Evolutionary conservation across 2,113 vertebrate genomes (phyloP).

Genomic region (Propithecus coquereli): DNA sequence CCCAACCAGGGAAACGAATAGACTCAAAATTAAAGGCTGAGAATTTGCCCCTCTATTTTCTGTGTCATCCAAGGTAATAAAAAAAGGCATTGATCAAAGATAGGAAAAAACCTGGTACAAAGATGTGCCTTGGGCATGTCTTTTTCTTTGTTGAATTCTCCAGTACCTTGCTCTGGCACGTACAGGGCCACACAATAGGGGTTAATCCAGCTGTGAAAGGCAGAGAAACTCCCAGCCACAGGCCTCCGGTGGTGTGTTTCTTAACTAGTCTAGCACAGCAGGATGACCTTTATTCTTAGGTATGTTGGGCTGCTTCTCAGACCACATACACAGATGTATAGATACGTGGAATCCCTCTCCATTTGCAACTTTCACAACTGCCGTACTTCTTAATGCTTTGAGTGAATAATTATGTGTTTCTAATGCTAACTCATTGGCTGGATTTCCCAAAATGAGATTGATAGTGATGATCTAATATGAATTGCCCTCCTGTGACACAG

Average conservation of each 20-base stretch:
- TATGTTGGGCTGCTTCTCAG: slow-evolving; percentile 26
- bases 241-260: slow-evolving; percentile 14
- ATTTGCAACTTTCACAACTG: neutral
- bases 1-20: neutral
- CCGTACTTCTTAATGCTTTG: neutral
- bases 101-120: neutral
- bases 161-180: neutral
- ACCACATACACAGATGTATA: slow-evolving; percentile 21
- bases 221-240: slow-evolving; percentile 11
- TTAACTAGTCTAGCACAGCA: slow-evolving; percentile 36
- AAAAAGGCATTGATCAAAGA: slow-evolving; percentile 10
- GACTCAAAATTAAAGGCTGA: slow-evolving; percentile 40
- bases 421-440: neutral
- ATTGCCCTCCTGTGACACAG: neutral
- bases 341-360: neutral
- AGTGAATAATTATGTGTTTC: neutral
- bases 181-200: neutral
- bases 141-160: slow-evolving; percentile 50
- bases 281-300: slow-evolving; percentile 34
- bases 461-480: neutral
- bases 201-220: slow-evolving; percentile 41
- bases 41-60: slow-evolving; percentile 50
- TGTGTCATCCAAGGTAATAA: slow-evolving; percentile 43
- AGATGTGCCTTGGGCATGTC: slow-evolving; percentile 13
- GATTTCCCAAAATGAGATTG: neutral